Evolutionary conservation across 2,113 vertebrate genomes (phyloP).

Genomic region (Seriola quinqueradiata): DNA sequence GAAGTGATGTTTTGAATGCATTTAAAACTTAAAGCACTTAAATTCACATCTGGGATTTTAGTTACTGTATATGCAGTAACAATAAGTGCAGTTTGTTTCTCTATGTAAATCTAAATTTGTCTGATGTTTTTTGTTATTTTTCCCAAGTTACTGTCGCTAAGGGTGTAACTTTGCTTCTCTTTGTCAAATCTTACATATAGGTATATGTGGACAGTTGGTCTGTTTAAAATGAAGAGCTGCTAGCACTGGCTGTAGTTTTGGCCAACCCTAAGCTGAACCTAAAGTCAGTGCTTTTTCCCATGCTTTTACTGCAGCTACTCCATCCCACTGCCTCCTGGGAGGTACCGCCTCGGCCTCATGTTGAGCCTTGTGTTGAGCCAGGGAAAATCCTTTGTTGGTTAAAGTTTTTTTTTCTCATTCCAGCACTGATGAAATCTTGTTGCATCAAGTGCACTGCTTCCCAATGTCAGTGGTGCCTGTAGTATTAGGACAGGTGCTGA

Average conservation of each 20-base stretch:
- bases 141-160: too few species aligned
- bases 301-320: constrained; percentile 8
- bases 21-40: too few species aligned
- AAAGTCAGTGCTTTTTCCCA: background rate
- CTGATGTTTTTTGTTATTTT: too few species aligned
- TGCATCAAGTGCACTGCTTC: background rate
- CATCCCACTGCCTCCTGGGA: background rate
- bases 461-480: background rate
- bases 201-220: background rate
- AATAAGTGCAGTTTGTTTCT: background rate
- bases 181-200: background rate
- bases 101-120: too few species aligned
- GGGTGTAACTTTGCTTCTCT: background rate
- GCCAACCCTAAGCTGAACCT: background rate
- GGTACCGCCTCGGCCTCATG: background rate
- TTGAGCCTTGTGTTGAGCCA: constrained; percentile 11
- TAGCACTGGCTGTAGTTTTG: background rate
- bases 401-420: constrained; percentile 5
- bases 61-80: too few species aligned
- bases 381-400: constrained; percentile 15
- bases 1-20: background rate
- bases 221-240: background rate
- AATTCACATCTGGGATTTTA: too few species aligned
- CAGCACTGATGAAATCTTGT: background rate
- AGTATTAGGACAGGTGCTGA: background rate